These are phyloP conservation scores for Uropsilus gracilis DNA, from an alignment of 2,113 vertebrate genomes.

Conservation along the genomic window DNA sequence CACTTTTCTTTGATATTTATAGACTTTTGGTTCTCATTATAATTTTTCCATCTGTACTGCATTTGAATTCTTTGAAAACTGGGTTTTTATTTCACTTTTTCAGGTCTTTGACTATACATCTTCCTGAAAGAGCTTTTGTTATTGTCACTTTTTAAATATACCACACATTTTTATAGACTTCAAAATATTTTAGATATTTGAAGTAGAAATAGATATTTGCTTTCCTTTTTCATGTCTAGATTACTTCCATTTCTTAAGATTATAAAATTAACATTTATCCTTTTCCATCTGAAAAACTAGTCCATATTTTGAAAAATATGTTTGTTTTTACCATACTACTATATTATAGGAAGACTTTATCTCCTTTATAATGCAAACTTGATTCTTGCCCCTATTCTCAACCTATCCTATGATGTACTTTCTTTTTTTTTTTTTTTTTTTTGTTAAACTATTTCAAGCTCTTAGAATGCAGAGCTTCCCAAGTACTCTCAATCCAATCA, in stretches of 20 bases:
- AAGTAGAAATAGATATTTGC: background rate
- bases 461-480: background rate
- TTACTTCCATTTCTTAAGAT: background rate
- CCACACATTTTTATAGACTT: background rate
- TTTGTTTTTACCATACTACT: background rate
- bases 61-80: background rate
- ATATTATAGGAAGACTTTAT: background rate
- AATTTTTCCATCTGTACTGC: background rate
- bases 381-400: background rate
- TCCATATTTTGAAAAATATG: constrained; percentile 4
- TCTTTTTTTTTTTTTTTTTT: background rate
- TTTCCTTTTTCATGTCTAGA: background rate
- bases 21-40: background rate
- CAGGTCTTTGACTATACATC: background rate
- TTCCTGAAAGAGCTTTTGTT: background rate
- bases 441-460: constrained; percentile 5
- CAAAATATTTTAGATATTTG: background rate
- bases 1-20: background rate
- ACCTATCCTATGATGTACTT: background rate
- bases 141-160: background rate
- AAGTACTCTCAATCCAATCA: constrained; percentile 46
- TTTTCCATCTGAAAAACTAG: background rate
- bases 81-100: background rate
- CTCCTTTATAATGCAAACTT: background rate
- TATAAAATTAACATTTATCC: background rate